Evolutionary conservation across 2,888 invertebrate species (phyloP), one percentile per base, ranked within the genome.

Genomic region (Scaeva pyrastri): DNA sequence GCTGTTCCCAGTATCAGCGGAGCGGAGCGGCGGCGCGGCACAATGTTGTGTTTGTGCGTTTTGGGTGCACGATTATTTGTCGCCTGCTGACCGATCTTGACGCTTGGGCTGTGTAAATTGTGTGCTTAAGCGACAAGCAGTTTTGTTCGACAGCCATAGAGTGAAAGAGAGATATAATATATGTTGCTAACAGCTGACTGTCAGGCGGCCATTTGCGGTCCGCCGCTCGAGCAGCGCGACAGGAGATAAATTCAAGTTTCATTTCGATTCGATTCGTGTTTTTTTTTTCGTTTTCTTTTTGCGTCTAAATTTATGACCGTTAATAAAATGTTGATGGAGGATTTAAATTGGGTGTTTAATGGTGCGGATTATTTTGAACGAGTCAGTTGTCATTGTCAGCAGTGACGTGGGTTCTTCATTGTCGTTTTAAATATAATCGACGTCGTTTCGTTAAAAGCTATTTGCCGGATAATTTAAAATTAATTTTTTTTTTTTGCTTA

Each of bases 181-280:
- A 75, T 77, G 75, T 75, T 36, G 75, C 66, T 72, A 79, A 80
- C 84, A 75, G 79, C 80, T 84, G 84, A 84, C 64, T 79, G 79
- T 71, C 56, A 70, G 84, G 72, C 66, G 75, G 66, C 79, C 79
- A 79, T 84, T 84, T 66, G 64, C 26, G 74, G 64, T 43, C 36
- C 71, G 43, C 31, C 31, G 8, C n/a, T 5, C 31, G 8, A 31
- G 8, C 31, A 31, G 31, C 56, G 50, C 55, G 74, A 79, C 66
- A 64, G 71, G 43, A 56, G n/a, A 84, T 79, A 79, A 84, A 84
- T 79, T 79, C 26, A 75, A 41, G 43, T 72, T 73, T 41, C 1
- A 6, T 16, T 11, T 31, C 31, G 31, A 31, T 31, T 5, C 31
- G 31, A 31, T 31, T 31, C 31, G 31, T 31, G 16, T 16, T 1